phyloP scores from a whole-genome alignment of 2,888 invertebrate genomes.

The Lamproptera curius region DNA sequence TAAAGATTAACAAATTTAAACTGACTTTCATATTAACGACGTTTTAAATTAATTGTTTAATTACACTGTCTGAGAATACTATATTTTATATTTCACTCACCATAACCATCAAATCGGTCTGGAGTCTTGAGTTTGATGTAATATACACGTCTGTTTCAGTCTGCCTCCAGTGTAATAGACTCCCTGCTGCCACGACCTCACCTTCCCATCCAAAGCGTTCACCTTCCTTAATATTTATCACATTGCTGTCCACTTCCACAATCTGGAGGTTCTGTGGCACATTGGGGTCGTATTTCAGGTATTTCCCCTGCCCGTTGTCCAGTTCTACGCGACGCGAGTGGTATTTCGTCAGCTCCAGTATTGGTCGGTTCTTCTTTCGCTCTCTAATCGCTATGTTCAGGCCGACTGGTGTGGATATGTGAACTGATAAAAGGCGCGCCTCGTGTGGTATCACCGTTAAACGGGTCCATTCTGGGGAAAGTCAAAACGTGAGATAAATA shows the following conservation, averaged over 20 bases:
- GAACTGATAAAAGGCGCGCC: constrained; percentile 57
- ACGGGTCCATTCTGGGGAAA: constrained; percentile 54
- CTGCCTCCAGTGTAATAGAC: constrained; percentile 54
- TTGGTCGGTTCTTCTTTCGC: constrained; percentile 53
- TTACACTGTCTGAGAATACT: no score
- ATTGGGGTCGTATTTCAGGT: constrained; percentile 64
- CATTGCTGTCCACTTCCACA: constrained; percentile 60
- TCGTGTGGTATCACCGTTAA: constrained; percentile 62
- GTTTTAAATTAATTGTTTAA: no score
- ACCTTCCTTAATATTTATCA: constrained; percentile 62
- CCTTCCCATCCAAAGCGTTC: constrained; percentile 50
- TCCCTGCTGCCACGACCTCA: constrained; percentile 55
- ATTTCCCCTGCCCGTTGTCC: constrained; percentile 50
- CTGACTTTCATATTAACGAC: no score
- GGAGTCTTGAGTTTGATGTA: constrained; percentile 51
- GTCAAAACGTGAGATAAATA: no score
- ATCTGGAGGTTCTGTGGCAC: constrained; percentile 69
- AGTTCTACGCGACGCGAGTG: constrained; percentile 48
- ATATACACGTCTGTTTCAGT: constrained; percentile 57
- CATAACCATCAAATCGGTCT: constrained; percentile 66
- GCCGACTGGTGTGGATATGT: constrained; percentile 52
- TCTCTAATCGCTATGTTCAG: constrained; percentile 59
- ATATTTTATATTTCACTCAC: constrained; percentile 50
- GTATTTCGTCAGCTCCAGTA: constrained; percentile 56
- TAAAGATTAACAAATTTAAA: no score